Base-by-base conservation (phyloP, 1,140 invertebrate species). In the Holcopasites calliopsidis region DNA sequence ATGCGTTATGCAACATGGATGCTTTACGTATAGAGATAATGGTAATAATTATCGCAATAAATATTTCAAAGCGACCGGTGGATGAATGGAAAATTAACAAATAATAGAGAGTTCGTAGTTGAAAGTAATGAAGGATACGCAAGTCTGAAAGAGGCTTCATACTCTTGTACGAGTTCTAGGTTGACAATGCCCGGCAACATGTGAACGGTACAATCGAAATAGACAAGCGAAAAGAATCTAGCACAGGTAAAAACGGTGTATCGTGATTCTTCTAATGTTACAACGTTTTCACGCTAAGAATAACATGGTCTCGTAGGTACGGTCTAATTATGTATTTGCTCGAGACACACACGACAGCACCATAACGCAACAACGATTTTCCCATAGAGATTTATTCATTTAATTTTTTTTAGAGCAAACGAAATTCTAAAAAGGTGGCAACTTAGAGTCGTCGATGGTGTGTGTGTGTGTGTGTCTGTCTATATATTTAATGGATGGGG, bases 211-310 rank as follows among this genome's bases (percentile, higher is more conserved):
- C 1, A 18, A 23, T 44, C 3, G 31, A 57, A 66, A 52, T 33
- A 23, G 31, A 57, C 8, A 1, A 8, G 38, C 8, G 50, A 55
- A 52, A 52, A 52, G 71, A 66, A 74, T 74, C 64, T 57, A 44
- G 71, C 49, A 66, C 71, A 74, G 62, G 50, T 66, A 66, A 57
- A 66, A 74, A 57, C 40, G 10, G 49, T 55, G 26, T 23, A 31
- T 31, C 26, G 31, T 21, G 16, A 31, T 69, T 71, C 64, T 69
- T 52, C 64, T 76, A 57, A 58, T 31, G 66, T 62, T 64, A 64
- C 74, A 44, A 40, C 49, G 65, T 64, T 77, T 50, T 64, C 57
- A 72, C 40, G 57, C 75, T 57, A 73, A 77, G 68, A 62, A 77
- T 72, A 77, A 71, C 49, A 60, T 65, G 35, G 50, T 58, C 38